Base-by-base conservation (phyloP, 2,888 invertebrate species). In the Smittia aterrima region DNA sequence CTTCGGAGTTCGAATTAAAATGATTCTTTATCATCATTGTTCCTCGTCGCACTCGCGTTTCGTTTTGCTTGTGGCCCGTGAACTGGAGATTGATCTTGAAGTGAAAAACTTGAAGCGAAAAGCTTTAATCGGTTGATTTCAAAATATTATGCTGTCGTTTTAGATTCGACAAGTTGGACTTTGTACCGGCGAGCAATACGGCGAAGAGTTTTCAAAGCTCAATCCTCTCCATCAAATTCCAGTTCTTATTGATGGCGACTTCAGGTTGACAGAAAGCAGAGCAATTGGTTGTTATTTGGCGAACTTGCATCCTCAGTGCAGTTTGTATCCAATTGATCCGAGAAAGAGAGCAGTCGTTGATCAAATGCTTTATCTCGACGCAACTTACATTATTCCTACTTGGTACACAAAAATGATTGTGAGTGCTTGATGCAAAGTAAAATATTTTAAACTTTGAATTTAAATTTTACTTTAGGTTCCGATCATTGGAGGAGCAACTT, bases 171-270 rank as follows among this genome's bases (percentile, higher is more conserved):
- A 2, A n/a, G 47, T 47, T 2, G 47, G 11, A 16, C n/a, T 47
- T 13, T 47, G n/a, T 11, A n/a, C 1, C 20, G 1, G 13, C 3
- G 70, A 70, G 1, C 70, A 70, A 1, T 70, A 24, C 4, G 53
- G n/a, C 1, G 9, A 24, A 4, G 70, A 70, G 1, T 70, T 70
- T 25, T 11, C 47, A 27, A 53, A 53, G 18, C 4, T 70, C 6
- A 70, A 70, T 54, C 70, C 70, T 25, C 9, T 9, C 0, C 70
- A 70, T 18, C 53, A 70, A 70, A 25, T 70, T 4, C 70, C 70
- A 7, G 53, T 70, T 25, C 24, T 70, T 7, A 18, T 27, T n/a
- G 54, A 70, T 27, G 25, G 16, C 7, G 70, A 32, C 16, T 70
- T 53, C 24, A n/a, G 20, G 0, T 1, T 70, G 1, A 70, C 27